These are phyloP conservation scores for Cyclophora albipunctata DNA, from an alignment of 2,888 invertebrate genomes.

Conservation along the genomic window DNA sequence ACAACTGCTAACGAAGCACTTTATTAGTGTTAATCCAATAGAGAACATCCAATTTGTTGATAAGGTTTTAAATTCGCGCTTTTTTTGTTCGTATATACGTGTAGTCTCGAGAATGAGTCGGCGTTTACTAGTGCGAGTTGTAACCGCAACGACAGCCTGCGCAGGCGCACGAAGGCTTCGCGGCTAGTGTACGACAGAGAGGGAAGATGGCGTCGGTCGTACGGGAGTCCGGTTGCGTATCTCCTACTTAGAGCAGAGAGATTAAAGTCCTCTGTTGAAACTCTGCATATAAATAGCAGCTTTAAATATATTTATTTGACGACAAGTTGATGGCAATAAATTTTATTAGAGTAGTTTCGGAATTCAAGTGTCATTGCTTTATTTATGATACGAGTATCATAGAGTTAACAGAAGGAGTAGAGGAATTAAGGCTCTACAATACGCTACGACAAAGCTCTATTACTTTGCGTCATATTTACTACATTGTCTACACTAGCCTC, in stretches of 20 bases:
- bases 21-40: conserved; percentile 10
- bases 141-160: conserved; percentile 55
- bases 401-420: too few species aligned
- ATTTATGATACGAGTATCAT: too few species aligned
- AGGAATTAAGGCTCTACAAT: too few species aligned
- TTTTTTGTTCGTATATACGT: conserved; percentile 28
- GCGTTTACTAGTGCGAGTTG: conserved; percentile 44
- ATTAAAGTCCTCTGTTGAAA: conserved; percentile 46
- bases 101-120: conserved; percentile 51
- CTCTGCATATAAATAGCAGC: conserved; percentile 42
- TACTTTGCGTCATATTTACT: too few species aligned
- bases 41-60: conserved; percentile 1
- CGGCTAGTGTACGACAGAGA: conserved; percentile 50
- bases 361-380: too few species aligned
- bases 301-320: conserved; percentile 25
- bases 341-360: not conserved
- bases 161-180: conserved; percentile 56
- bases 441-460: too few species aligned
- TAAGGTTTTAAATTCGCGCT: not conserved
- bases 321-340: conserved; percentile 17
- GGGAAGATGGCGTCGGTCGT: conserved; percentile 37
- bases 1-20: conserved; percentile 8
- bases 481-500: too few species aligned
- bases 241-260: conserved; percentile 45
- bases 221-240: conserved; percentile 68